Conservation (phyloP, 2,797 vertebrate genomes). For the Melanotaenia nigrans region DNA sequence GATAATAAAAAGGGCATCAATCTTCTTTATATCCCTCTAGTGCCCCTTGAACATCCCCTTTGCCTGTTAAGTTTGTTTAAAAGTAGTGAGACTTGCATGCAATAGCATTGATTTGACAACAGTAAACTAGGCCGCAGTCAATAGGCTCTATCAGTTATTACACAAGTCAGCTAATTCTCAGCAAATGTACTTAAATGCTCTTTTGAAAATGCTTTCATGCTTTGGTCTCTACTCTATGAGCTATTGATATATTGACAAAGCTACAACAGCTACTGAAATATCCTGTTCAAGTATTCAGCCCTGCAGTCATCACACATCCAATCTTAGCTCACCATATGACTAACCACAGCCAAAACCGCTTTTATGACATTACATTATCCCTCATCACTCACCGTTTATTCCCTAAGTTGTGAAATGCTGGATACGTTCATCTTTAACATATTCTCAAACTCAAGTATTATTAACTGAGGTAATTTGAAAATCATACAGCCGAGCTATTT, state of each 20-base stretch:
- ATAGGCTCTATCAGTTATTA: conserved; percentile 85
- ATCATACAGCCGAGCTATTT: conserved; percentile 28
- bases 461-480: conserved; percentile 45
- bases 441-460: conserved; percentile 56
- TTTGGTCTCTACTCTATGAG: conserved; percentile 82
- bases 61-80: conserved; percentile 82
- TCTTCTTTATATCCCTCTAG: conserved; percentile 84
- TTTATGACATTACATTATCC: conserved; percentile 80
- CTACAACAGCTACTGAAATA: conserved; percentile 84
- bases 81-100: conserved; percentile 80
- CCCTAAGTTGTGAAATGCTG: conserved; percentile 58
- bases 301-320: conserved; percentile 79
- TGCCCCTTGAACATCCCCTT: conserved; percentile 76
- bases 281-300: conserved; percentile 88
- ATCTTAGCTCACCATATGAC: conserved; percentile 75
- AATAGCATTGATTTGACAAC: conserved; percentile 84
- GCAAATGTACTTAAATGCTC: conserved; percentile 86
- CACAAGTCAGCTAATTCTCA: conserved; percentile 86
- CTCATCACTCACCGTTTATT: conserved; percentile 64
- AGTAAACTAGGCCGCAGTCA: conserved; percentile 82
- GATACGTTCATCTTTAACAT: conserved; percentile 23
- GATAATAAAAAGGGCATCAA: conserved; percentile 88
- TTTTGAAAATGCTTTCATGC: conserved; percentile 84
- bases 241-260: conserved; percentile 87
- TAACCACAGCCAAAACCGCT: conserved; percentile 78